Evolutionary conservation across 53 echinoderm and acorn worm genomes (phyloP).

Genomic region (Crossaster papposus): DNA sequence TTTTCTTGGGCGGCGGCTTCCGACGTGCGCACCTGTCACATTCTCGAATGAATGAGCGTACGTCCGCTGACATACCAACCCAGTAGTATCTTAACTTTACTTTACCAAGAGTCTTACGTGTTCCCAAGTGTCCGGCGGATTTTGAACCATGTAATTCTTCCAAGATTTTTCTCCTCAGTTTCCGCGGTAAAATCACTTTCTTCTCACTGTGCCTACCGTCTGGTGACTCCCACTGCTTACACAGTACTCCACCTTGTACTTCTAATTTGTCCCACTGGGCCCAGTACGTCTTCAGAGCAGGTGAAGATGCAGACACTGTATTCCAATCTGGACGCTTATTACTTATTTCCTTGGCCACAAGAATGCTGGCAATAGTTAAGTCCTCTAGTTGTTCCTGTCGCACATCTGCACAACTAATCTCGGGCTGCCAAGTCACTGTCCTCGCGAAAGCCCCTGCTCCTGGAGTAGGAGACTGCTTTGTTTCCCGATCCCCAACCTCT

Average conservation of each 20-base stretch:
- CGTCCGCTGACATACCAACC: slow-evolving; percentile 23
- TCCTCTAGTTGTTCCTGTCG: slow-evolving; percentile 5
- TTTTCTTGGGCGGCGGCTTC: slow-evolving; percentile 28
- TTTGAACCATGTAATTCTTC: slow-evolving; percentile 37
- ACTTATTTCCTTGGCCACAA: not conserved
- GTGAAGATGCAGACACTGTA: not conserved
- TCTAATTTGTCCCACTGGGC: slow-evolving; percentile 29
- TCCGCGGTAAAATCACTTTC: too few species aligned
- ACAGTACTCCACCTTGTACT: slow-evolving; percentile 21
- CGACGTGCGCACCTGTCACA: slow-evolving; percentile 35
- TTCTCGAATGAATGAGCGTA: slow-evolving; percentile 17
- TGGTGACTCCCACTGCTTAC: slow-evolving; percentile 27
- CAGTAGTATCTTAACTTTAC: slow-evolving; percentile 41
- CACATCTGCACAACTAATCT: slow-evolving; percentile 6
- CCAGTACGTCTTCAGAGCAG: slow-evolving; percentile 44
- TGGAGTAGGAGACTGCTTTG: too few species aligned
- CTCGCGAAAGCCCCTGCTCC: not conserved
- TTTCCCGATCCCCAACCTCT: not conserved
- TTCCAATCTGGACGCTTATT: slow-evolving; percentile 34
- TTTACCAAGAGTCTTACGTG: slow-evolving; percentile 39
- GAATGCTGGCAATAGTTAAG: too few species aligned
- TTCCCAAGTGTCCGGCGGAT: slow-evolving; percentile 48
- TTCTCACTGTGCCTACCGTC: not conserved
- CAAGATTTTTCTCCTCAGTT: too few species aligned
- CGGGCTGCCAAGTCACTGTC: not conserved